These are phyloP conservation scores for Goniozus legneri DNA, from an alignment of 1,140 invertebrate species.

Conservation along the genomic window DNA sequence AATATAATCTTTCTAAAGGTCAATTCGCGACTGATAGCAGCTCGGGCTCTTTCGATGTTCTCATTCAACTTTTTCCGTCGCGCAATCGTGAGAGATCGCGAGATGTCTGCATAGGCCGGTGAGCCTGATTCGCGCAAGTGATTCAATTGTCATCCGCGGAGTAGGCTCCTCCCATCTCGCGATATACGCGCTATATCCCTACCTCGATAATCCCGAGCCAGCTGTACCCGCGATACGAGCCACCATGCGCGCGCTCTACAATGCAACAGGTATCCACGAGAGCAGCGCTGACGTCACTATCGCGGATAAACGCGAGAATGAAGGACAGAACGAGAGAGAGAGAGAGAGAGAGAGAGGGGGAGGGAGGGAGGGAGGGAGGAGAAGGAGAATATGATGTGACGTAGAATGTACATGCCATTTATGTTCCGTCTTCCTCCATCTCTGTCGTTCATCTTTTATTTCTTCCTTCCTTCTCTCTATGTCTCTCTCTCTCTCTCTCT, in stretches of 20 bases:
- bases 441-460: not conserved
- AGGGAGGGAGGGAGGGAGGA: not conserved
- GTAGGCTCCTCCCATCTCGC: slow-evolving; percentile 3
- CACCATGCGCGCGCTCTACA: slow-evolving; percentile 12
- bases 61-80: too few relatives aligned
- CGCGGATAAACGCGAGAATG: slow-evolving; percentile 2
- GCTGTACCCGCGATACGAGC: too few relatives aligned
- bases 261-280: slow-evolving; percentile 45
- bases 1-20: too few relatives aligned
- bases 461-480: slow-evolving; percentile 5
- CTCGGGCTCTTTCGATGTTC: too few relatives aligned
- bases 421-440: not conserved
- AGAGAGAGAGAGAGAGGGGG: not conserved
- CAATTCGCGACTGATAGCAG: too few relatives aligned
- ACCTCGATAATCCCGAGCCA: too few relatives aligned
- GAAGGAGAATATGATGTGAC: too few relatives aligned
- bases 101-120: too few relatives aligned
- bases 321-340: slow-evolving; percentile 1
- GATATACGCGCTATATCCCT: too few relatives aligned
- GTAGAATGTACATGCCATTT: too few relatives aligned
- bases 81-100: too few relatives aligned
- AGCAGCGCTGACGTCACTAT: slow-evolving; percentile 36
- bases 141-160: slow-evolving; percentile 19
- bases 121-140: slow-evolving; percentile 25
- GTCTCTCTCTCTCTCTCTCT: too few relatives aligned